Evolutionary conservation across 2,888 invertebrate species (phyloP), one percentile per base, ranked within the genome.

Genomic region (Heteromurus nitidus): DNA sequence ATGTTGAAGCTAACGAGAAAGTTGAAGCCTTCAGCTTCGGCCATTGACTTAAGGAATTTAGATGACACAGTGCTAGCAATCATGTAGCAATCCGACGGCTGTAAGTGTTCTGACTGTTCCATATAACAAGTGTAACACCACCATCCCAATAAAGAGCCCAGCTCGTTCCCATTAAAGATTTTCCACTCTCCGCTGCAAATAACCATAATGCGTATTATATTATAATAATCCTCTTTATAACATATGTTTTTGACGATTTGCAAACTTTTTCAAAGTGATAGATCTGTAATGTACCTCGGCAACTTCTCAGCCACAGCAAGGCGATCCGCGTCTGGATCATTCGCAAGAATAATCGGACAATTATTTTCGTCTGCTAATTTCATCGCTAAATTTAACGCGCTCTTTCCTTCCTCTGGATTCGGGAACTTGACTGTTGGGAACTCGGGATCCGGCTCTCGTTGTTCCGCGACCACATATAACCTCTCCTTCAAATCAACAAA

Each of bases 301-400:
- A 93, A 91, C 89, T 93, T 95, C 89, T 98, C 97, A 0, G 98
- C 99, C 26, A 96, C 93, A 0, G 98, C 98, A 85, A 98, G 91
- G 76, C 99, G 92, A 90, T 99, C 99, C 0, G 99, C 99, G 89
- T 99, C 99, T 0, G 99, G 99, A 90, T 99, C 99, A 89, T 99
- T 99, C 11, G 98, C 98, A 65, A 99, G 91, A 86, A 99, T 95
- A 3, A 98, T 90, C 0, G 91, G 91, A 60, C 93, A 93, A 0
- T 91, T 91, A 84, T 92, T 91, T 67, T 91, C 89, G 88, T 95
- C 92, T 0, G 99, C 99, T 13, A 95, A 93, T 88, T 91, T 90
- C 85, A 95, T 92, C 50, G 96, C 93, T 50, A 96, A 90, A 87
- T 93, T 91, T 84, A 97, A 88, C 24, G 96, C 94, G 86, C 94